These are phyloP conservation scores for Aplysia californica DNA, from an alignment of 1,140 invertebrate species.

Conservation along the genomic window DNA sequence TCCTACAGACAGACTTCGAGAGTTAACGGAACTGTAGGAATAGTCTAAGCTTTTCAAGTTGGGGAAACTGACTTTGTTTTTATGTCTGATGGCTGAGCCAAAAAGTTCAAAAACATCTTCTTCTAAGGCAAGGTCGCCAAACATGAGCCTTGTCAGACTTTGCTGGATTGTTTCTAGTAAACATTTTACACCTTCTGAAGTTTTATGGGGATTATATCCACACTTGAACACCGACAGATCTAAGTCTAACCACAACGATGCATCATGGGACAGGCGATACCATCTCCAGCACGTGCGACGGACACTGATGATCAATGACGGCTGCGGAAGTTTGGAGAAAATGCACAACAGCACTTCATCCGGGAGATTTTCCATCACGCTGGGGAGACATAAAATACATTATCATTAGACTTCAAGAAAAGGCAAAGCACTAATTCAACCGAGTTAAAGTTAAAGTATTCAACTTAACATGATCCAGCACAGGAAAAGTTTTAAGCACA, in stretches of 20 bases:
- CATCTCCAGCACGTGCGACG: conserved; percentile 13
- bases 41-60: conserved; percentile 15
- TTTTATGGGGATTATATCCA: background rate
- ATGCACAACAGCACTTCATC: conserved; percentile 19
- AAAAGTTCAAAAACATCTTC: conserved; percentile 17
- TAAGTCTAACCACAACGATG: conserved; percentile 7
- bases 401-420: background rate
- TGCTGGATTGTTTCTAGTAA: background rate
- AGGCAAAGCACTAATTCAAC: background rate
- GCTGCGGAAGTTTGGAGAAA: conserved; percentile 11
- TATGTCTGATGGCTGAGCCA: conserved; percentile 3
- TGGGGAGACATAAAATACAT: background rate
- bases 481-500: background rate
- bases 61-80: conserved; percentile 11
- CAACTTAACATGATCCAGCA: background rate
- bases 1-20: background rate
- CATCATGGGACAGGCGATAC: conserved; percentile 16
- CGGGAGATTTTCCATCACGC: conserved; percentile 6
- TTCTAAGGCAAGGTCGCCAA: conserved; percentile 13
- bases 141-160: background rate
- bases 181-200: background rate
- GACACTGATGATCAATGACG: background rate
- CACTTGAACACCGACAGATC: conserved; percentile 13
- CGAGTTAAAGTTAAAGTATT: background rate
- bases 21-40: conserved; percentile 15